Conservation (phyloP, 2,113 vertebrate genomes). For the Nycticryphes semicollaris region DNA sequence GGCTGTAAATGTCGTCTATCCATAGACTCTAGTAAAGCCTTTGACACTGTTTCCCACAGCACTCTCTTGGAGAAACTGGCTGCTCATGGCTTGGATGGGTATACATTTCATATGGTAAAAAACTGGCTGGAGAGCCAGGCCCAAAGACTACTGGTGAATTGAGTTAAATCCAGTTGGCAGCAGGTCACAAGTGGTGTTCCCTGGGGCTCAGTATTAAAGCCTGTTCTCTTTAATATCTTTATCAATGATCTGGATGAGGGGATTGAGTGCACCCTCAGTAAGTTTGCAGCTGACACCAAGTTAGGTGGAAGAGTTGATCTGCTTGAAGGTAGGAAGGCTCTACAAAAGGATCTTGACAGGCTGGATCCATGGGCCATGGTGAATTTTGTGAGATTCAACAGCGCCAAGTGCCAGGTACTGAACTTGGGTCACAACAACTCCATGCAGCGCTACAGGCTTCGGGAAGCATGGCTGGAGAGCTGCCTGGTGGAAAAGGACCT, state of each 20-base stretch:
- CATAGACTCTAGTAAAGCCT: neutral
- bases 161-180: neutral
- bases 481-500: neutral
- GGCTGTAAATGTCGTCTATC: neutral
- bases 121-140: neutral
- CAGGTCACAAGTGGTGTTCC: neutral
- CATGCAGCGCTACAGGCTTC: neutral
- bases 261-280: neutral
- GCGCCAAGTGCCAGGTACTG: neutral
- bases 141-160: neutral
- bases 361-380: neutral
- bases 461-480: neutral
- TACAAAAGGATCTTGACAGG: neutral
- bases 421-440: neutral
- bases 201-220: neutral
- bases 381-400: neutral
- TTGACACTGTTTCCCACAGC: neutral
- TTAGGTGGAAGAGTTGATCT: neutral
- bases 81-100: neutral
- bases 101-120: neutral
- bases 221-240: neutral
- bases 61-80: neutral
- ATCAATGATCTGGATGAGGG: neutral
- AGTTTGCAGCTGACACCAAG: neutral
- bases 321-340: neutral